Conservation (phyloP, 2,888 invertebrate genomes). For the Carterocephalus palaemon region DNA sequence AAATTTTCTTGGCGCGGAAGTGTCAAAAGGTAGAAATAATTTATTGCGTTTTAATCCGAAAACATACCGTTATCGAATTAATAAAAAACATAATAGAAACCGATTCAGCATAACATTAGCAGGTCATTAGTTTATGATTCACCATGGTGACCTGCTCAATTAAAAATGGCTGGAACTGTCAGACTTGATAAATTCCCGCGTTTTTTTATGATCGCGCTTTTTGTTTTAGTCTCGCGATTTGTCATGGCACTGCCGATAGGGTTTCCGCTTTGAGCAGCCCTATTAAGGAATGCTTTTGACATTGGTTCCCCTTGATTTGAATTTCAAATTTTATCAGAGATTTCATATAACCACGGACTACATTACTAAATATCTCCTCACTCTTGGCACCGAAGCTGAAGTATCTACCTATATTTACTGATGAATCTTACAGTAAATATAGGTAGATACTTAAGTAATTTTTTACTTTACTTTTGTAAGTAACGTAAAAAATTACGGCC, state of each 20-base stretch:
- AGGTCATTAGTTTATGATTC: slow-evolving; percentile 61
- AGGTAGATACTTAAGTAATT: too few species aligned
- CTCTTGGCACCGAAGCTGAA: too few species aligned
- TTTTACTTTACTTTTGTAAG: too few species aligned
- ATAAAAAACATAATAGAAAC: slow-evolving; percentile 8
- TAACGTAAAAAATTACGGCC: too few species aligned
- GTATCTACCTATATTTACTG: too few species aligned
- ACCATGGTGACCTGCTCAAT: slow-evolving; percentile 60
- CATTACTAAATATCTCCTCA: too few species aligned
- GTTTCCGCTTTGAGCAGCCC: slow-evolving; percentile 14
- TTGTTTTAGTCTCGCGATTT: slow-evolving; percentile 50
- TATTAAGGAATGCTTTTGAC: too few species aligned
- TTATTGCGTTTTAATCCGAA: background rate
- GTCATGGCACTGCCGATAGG: slow-evolving; percentile 39
- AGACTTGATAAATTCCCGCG: slow-evolving; percentile 59
- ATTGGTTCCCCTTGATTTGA: too few species aligned
- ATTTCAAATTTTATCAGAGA: too few species aligned
- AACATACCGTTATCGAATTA: slow-evolving; percentile 11
- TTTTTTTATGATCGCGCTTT: slow-evolving; percentile 37
- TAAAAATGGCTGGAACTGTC: slow-evolving; percentile 61
- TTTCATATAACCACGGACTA: too few species aligned
- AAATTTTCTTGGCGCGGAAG: slow-evolving; percentile 10
- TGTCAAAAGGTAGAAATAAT: slow-evolving; percentile 9
- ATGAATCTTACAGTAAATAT: too few species aligned
- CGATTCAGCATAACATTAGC: slow-evolving; percentile 53